Evolutionary conservation across 2,797 vertebrate genomes (phyloP), one percentile per base, ranked within the genome.

Genomic region (Clarias laeviceps): DNA sequence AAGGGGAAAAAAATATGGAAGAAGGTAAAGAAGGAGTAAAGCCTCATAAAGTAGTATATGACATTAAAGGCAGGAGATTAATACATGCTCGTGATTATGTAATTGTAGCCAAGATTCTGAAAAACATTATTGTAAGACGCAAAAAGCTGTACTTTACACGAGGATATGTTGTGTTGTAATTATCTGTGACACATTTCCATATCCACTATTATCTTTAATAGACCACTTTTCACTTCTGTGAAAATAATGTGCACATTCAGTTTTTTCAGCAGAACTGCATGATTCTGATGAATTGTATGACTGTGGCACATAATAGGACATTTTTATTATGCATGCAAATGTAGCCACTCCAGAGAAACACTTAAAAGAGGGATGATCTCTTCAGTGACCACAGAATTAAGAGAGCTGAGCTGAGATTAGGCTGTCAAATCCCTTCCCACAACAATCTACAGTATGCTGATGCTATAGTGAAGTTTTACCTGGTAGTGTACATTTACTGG

Each of bases 251-350:
- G n/a, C 0, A 45, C 5, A 11, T 14, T 72, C 18, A 14, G 0
- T n/a, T 79, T 22, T 24, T 59, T 57, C 17, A 29, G 14, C 5
- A 17, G 32, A 37, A 12, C 37, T 64, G 27, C 12, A 29, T 32
- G 18, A 12, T 50, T 50, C 45, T 11, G 45, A 77, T 57, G 18
- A 81, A 9, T 20, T 54, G 24, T 32, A 69, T n/a, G 45, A 61
- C 22, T 4, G 1, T 69, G 62, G 57, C 66, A 66, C 50, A 54
- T 27, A 57, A 45, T 22, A 68, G 32, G 59, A 40, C 15, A 69
- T 65, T 34, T 50, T 37, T 62, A 24, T 72, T 72, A 80, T 64
- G 68, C 40, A 82, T 76, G 32, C 40, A 54, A 84, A 79, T 81
- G 84, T 54, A 73, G 17, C 59, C 79, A 66, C 69, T 77, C 24